Evolutionary conservation across 2,113 vertebrate genomes (phyloP), one percentile per base, ranked within the genome.

Genomic region (Hipposideros armiger): DNA sequence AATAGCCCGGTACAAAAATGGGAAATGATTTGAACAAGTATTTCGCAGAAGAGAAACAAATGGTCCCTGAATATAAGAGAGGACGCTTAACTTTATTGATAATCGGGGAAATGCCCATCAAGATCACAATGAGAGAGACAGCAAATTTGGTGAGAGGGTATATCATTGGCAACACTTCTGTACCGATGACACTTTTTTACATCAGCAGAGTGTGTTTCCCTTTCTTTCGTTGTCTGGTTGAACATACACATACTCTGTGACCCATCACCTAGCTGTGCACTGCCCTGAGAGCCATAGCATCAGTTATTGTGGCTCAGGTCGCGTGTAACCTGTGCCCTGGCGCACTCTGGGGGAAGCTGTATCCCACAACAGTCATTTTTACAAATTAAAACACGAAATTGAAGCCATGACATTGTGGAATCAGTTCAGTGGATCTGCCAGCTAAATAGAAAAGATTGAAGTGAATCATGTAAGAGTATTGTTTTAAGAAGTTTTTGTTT

Each of bases 21-120:
- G 81, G 3, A 45, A 96, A 1, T 69, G 69, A 90, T 83, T 67
- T n/a, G 64, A 89, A 52, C 30, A 69, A 45, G 26, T 45, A 52
- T 84, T 81, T 95, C 70, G 80, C 52, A 80, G 40, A 89, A 77
- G 50, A 87, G 69, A 91, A 93, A 92, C 11, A 90, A 56, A 52
- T 93, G 19, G 24, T 62, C 64, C 62, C 56, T 69, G 69, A 92
- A 62, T 42, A 13, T 47, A 58, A 90, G 58, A 86, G n/a, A 90
- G 47, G n/a, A 42, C 91, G 20, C 24, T 87, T 91, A 62, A 72
- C 42, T 78, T 90, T 26, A 22, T 5, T 82, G 40, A 66, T 82
- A 72, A 85, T 87, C 45, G 66, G 45, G 40, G 60, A 60, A 70
- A 67, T 92, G 28, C 22, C 69, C 7, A 74, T 94, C 28, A 20